A percentile compares a stretch with the other conserved stretches of the same genome.
These are phyloP conservation scores for Callaeas wilsoni DNA, from an alignment of 2,113 vertebrate species.

Conservation along the genomic window DNA sequence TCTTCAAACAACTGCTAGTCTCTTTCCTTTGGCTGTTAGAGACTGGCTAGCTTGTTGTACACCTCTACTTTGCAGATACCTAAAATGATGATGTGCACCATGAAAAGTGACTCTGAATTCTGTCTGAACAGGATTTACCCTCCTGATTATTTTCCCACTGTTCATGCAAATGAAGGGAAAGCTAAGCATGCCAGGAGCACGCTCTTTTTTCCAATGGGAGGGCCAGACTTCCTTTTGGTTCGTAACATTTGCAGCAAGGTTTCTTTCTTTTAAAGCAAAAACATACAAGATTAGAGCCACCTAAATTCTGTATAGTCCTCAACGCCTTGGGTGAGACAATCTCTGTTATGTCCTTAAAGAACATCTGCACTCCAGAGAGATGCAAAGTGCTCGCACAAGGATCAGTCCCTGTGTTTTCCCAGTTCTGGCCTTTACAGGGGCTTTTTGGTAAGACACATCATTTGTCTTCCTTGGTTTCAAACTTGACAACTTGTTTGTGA, in stretches of 20 bases:
- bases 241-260: not conserved
- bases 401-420: not conserved
- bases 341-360: not conserved
- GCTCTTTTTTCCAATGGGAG: not conserved
- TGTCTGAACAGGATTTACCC: not conserved
- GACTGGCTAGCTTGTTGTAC: not conserved
- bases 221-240: not conserved
- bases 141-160: not conserved
- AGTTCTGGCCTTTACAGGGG: not conserved
- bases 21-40: not conserved
- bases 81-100: not conserved
- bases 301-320: not conserved
- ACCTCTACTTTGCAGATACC: not conserved
- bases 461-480: not conserved
- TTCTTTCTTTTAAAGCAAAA: not conserved
- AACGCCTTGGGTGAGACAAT: not conserved
- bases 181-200: not conserved
- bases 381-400: fast-evolving
- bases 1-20: not conserved
- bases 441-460: not conserved
- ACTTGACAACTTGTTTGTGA: not conserved
- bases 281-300: not conserved
- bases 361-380: not conserved
- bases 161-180: not conserved
- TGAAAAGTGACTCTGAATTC: not conserved